A percentile compares a stretch with the other conserved stretches of the same genome.
Evolutionary conservation across 2,888 invertebrate species (phyloP).

Genomic region (Calameuta idolon): DNA sequence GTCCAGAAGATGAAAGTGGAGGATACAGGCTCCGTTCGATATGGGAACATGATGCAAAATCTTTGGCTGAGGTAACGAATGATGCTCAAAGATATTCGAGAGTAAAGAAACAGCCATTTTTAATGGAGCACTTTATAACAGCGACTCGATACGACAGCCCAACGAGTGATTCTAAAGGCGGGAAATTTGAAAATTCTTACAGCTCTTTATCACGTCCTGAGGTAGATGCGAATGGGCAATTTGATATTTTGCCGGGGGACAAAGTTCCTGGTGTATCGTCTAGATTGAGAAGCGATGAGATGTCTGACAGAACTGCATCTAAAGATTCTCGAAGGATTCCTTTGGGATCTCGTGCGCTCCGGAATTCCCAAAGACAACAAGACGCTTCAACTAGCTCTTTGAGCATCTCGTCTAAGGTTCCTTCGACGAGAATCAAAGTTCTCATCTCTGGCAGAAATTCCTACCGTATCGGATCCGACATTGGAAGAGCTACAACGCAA

Average conservation of each 20-base stretch:
- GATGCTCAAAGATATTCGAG: neutral
- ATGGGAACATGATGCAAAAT: constrained; percentile 9
- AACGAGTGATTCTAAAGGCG: neutral
- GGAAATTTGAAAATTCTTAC: neutral
- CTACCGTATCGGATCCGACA: neutral
- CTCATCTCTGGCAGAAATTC: neutral
- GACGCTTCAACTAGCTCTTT: neutral
- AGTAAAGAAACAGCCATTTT: neutral
- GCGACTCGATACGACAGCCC: neutral
- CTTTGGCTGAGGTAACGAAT: constrained; percentile 9
- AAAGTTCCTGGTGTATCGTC: neutral
- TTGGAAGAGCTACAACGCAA: neutral
- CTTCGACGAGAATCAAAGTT: neutral
- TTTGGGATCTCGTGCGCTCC: neutral
- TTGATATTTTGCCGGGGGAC: neutral
- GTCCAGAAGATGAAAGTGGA: constrained; percentile 5
- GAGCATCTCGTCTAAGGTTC: neutral
- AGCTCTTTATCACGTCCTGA: neutral
- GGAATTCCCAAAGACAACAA: neutral
- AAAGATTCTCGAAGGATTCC: neutral
- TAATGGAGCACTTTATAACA: neutral
- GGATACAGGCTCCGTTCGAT: neutral
- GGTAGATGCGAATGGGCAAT: neutral
- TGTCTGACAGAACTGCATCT: neutral
- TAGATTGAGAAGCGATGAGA: neutral